Evolutionary conservation across 2,888 invertebrate genomes (phyloP), one percentile per base, ranked within the genome.

Genomic region (Panopea generosa): DNA sequence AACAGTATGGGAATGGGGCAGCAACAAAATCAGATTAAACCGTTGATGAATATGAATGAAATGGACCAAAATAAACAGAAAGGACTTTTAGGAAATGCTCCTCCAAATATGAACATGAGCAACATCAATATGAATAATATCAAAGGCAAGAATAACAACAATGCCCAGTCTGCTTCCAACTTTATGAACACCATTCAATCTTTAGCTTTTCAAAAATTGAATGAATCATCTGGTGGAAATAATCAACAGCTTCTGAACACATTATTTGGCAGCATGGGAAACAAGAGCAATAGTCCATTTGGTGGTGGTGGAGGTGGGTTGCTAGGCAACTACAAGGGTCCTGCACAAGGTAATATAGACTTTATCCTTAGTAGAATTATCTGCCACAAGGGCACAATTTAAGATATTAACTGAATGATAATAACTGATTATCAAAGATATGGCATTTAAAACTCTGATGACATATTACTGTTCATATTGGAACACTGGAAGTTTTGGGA

Each of bases 151-250:
- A 45, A 45, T n/a, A 16, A 16, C n/a, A 3, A 20, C 7, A 69
- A 40, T 18, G 43, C 53, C 26, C 45, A 43, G 45, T 70, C 52
- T 3, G 76, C 81, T 14, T 65, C 82, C 11, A 81, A 81, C 40
- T 82, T 84, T 18, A 77, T 84, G 83, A 70, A 69, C 26, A 80
- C 78, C 0, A 71, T 84, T 43, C 79, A 84, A 45, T 65, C 71
- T 9, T 55, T 82, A 24, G 82, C 84, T 2, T 45, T 80, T 11
- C 80, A 83, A 61, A 78, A 77, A 38, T 53, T 80, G 47, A 50
- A 60, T 1, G 68, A 71, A 27, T 33, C 49, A 2, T n/a, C 50
- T 3, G 56, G 43, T 22, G 61, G 55, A 7, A 47, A 18, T 33
- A 40, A 45, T 3, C 57, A 52, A 22, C 61, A 53, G 20, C 40